Evolutionary conservation across 2,888 invertebrate species (phyloP), one percentile per base, ranked within the genome.

Genomic region (Orthosia cruda): DNA sequence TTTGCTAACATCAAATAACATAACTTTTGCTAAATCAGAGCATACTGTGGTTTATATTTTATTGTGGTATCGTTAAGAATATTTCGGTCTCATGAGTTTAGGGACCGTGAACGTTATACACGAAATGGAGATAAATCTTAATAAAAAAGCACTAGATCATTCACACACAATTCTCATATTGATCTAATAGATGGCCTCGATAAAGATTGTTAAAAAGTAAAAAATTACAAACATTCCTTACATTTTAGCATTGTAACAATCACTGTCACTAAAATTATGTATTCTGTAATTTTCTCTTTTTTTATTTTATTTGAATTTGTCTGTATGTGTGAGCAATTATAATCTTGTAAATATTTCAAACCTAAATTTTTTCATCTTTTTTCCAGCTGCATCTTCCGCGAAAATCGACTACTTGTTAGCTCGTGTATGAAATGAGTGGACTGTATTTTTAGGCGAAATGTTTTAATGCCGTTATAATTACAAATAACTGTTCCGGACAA

Each of bases 11-110:
- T 54, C 9, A 73, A 47, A 55, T 54, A 32, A 32, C 54, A 1
- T 20, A 20, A 12, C 12, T 4, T 52, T 54, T 59, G 26, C 66
- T 54, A 59, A 85, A 83, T 78, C 83, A 68, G 68, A 69, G 70
- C 58, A 52, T 66, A 52, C 70, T 50, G 52, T 74, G 77, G 72
- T 74, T 75, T 69, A 71, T 80, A 80, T 77, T 77, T 72, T 67
- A 74, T 78, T 86, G 65, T 67, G 32, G 63, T 57, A 62, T 77
- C 83, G 83, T 75, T 81, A 78, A 76, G 73, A 78, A 78, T 85
- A 83, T 88, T 83, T 76, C 75, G 68, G 76, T 80, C 50, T 83
- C 57, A 57, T 62, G 20, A 58, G 68, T 0, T 77, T 68, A 86
- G 73, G 71, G 70, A 74, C 63, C 65, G 18, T 68, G 20, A 49